Evolutionary conservation across 2,888 invertebrate species (phyloP).

Genomic region (Heteropelma amictum): DNA sequence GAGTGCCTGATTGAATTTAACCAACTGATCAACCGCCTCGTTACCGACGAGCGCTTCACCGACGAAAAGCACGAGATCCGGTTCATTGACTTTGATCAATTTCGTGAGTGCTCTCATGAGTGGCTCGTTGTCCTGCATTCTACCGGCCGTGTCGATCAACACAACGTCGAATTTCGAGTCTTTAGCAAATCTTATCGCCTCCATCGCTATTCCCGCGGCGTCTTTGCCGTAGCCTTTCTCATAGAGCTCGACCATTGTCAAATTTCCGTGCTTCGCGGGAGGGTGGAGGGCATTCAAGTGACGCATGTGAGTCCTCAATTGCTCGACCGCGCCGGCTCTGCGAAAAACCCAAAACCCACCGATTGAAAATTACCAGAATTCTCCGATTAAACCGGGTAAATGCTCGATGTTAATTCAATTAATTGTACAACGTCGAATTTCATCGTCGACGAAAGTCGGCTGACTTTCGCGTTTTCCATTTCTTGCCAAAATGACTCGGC

Average conservation of each 20-base stretch:
- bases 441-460: no score
- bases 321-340: conserved; percentile 99
- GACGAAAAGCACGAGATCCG: conserved; percentile 98
- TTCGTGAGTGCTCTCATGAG: conserved; percentile 98
- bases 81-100: conserved; percentile 97
- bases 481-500: no score
- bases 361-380: not conserved
- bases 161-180: conserved; percentile 93
- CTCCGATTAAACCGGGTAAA: no score
- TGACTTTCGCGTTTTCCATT: not conserved
- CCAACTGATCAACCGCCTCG: conserved; percentile 99
- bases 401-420: no score
- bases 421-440: no score
- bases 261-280: conserved; percentile 83
- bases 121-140: conserved; percentile 99
- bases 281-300: conserved; percentile 97
- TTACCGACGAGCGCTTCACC: conserved; percentile 99
- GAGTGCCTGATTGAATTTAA: conserved; percentile 98
- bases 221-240: conserved; percentile 99
- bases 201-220: conserved; percentile 98
- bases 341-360: conserved; percentile 2
- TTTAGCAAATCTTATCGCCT: conserved; percentile 93
- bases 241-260: conserved; percentile 94
- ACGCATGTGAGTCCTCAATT: conserved; percentile 95
- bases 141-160: conserved; percentile 98